Evolutionary conservation across 2,113 vertebrate genomes (phyloP).

Genomic region (Ammodytes marinus): DNA sequence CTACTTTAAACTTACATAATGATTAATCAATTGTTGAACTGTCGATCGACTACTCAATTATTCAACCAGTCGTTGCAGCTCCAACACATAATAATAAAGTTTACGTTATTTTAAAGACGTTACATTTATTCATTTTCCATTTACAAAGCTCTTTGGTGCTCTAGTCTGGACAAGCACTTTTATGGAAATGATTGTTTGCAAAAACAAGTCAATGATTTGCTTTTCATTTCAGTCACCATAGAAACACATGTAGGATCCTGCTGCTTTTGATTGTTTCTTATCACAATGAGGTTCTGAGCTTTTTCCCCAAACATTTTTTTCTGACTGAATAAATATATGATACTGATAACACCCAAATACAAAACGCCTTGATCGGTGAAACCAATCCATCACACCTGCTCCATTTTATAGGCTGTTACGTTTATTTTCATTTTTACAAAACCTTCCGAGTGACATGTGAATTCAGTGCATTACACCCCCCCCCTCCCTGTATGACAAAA

Average conservation of each 20-base stretch:
- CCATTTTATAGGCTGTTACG: too few species aligned
- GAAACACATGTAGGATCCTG: too few species aligned
- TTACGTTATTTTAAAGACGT: neutral
- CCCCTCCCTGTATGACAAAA: neutral
- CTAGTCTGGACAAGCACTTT: neutral
- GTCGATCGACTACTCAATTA: neutral
- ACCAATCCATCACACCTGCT: constrained; percentile 21
- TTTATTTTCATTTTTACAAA: neutral
- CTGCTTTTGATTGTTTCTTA: neutral
- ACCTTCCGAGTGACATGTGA: neutral
- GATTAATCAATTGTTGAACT: too few species aligned
- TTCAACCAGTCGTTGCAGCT: neutral
- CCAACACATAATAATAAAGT: neutral
- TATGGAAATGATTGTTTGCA: neutral
- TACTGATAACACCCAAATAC: neutral
- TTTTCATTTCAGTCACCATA: neutral
- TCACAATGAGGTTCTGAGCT: neutral
- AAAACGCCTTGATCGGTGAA: neutral
- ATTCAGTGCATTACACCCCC: neutral
- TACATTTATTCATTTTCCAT: neutral
- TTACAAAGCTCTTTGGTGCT: neutral
- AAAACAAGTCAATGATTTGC: neutral
- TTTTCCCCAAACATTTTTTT: neutral
- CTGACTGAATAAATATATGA: neutral
- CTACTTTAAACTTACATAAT: too few species aligned